Evolutionary conservation across 2,888 invertebrate species (phyloP), one percentile per base, ranked within the genome.

Genomic region (Ptilodon capucinus): DNA sequence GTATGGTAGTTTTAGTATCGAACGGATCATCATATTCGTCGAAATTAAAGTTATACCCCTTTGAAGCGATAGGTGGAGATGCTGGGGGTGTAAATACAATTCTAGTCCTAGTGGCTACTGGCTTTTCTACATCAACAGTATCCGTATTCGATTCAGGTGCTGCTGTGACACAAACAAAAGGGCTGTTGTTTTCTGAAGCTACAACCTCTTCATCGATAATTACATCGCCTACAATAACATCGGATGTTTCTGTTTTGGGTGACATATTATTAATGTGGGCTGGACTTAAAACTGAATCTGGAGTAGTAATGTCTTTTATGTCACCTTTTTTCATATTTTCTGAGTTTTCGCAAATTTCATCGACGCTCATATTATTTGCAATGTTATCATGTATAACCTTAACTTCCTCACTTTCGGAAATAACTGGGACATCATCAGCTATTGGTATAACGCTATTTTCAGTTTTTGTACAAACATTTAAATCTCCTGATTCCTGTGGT

Each of bases 21-120:
- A 89, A 90, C 28, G 86, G 89, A 63, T 89, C 76, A 46, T 85
- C 81, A 44, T 84, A 77, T 36, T 86, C 84, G 65, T 88, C 88
- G 60, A 89, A 87, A 64, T 87, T 81, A 21, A 86, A 83, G 55
- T 85, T 85, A 52, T 87, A 88, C 18, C 85, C 87, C 61, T 74
- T 86, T 17, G 84, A 84, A 39, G 60, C 63, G 32, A 85, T 82
- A 51, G 78, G 79, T 5, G 85, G 86, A 16, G 86, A 86, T 34
- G 50, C 51, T 14, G 84, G 76, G 28, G 80, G 76, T 11, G 58
- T 56, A 16, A 25, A n/a, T 8, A 54, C 51, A 2, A 67, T 46
- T 54, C 68, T 68, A 17, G 46, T 61, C 43, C 70, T 58, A 7
- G 51, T 56, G n/a, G 40, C 52, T 49, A 69, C 52, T 18, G 60